Percentiles rank a stretch among this genome's conserved stretches.
These are phyloP conservation scores for Hirundichthys speculiger DNA, from an alignment of 2,113 vertebrate genomes.

Conservation along the genomic window DNA sequence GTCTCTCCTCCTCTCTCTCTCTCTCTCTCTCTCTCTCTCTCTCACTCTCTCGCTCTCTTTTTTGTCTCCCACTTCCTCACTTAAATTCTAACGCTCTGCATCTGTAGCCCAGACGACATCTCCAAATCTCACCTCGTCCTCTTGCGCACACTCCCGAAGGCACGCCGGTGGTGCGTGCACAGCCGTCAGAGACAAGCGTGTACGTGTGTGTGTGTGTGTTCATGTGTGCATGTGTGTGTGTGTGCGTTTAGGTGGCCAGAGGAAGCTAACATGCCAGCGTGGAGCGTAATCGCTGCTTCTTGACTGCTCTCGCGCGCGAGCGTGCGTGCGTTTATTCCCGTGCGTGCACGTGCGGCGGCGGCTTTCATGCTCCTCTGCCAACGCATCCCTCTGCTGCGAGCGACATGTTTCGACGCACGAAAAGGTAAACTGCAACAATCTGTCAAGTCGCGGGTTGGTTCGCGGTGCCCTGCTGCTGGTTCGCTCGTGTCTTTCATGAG, in stretches of 20 bases:
- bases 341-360: conserved; percentile 44
- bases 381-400: conserved; percentile 62
- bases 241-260: conserved; percentile 53
- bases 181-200: conserved; percentile 30
- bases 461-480: conserved; percentile 51
- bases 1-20: conserved; percentile 2
- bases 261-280: conserved; percentile 69
- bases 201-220: conserved; percentile 33
- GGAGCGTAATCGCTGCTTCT: conserved; percentile 70
- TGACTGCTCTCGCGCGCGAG: conserved; percentile 58
- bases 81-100: conserved; percentile 30
- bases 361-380: conserved; percentile 72
- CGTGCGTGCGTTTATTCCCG: conserved; percentile 23
- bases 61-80: background rate
- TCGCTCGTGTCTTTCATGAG: conserved; percentile 32
- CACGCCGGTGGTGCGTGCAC: conserved; percentile 22
- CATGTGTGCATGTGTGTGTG: conserved; percentile 34
- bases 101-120: conserved; percentile 59
- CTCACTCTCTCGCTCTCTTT: background rate
- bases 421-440: conserved; percentile 79
- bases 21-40: background rate
- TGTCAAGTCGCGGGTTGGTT: conserved; percentile 45
- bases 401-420: conserved; percentile 87
- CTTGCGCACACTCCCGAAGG: conserved; percentile 39
- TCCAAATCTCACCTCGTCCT: conserved; percentile 35